phyloP scores from a whole-genome alignment of 2,113 vertebrate species.

The Cochlearius cochlearius region DNA sequence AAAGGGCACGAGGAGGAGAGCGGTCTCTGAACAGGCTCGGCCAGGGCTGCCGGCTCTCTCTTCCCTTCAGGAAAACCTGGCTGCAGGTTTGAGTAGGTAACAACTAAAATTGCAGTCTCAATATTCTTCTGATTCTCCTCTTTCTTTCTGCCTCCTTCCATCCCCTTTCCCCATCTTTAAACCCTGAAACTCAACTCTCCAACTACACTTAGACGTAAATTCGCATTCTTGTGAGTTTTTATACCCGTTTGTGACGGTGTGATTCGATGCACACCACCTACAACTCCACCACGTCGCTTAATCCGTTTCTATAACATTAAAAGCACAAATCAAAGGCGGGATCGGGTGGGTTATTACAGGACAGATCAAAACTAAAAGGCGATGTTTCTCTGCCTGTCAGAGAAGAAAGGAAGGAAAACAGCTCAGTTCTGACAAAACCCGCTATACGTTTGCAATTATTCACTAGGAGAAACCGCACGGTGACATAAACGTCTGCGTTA shows the following conservation, averaged over 20 bases:
- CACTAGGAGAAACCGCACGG: background rate
- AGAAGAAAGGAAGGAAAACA: background rate
- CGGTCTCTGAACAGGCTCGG: background rate
- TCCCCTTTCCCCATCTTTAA: background rate
- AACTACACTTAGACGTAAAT: background rate
- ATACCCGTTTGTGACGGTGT: background rate
- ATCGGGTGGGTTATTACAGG: background rate
- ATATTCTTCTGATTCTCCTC: background rate
- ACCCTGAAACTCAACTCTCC: background rate
- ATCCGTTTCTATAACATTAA: background rate
- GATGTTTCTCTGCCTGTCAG: background rate
- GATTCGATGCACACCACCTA: background rate
- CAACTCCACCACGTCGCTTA: background rate
- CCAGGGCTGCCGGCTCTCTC: background rate
- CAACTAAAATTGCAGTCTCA: background rate
- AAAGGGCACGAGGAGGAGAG: background rate
- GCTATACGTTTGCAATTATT: background rate
- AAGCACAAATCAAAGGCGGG: background rate
- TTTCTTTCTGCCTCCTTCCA: background rate
- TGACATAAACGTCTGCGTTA: background rate
- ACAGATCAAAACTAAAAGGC: background rate
- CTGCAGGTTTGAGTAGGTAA: background rate
- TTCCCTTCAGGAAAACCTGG: background rate
- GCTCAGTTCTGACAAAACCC: background rate
- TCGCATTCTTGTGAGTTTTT: background rate